phyloP scores from a whole-genome alignment of 1,140 invertebrate genomes.

The Drusus annulatus region DNA sequence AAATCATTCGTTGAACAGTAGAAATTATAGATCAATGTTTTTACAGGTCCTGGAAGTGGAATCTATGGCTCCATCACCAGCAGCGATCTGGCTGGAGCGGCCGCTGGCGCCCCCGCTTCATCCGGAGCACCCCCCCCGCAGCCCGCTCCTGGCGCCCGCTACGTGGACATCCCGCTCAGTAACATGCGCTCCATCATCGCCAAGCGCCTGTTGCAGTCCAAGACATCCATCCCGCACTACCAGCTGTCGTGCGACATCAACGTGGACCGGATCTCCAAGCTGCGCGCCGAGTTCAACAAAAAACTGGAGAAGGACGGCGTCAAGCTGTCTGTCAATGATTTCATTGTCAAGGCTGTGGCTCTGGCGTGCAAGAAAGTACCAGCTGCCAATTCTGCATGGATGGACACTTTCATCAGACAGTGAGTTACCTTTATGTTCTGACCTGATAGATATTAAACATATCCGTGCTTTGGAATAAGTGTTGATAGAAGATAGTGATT shows the following conservation, averaged over 20 bases:
- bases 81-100: conserved; percentile 82
- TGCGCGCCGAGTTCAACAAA: conserved; percentile 82
- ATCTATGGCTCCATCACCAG: conserved; percentile 91
- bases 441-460: no score
- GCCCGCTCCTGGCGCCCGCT: conserved; percentile 68
- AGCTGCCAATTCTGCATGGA: conserved; percentile 96
- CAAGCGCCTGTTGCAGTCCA: conserved; percentile 92
- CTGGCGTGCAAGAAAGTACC: conserved; percentile 94
- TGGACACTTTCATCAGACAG: conserved; percentile 95
- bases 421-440: conserved; percentile 72
- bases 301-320: conserved; percentile 85
- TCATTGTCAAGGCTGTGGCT: conserved; percentile 96
- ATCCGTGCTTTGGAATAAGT: no score
- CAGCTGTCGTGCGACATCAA: conserved; percentile 92
- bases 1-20: no score
- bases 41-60: conserved; percentile 85
- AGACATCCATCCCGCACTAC: conserved; percentile 96
- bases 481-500: no score
- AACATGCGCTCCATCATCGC: conserved; percentile 94
- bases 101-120: conserved; percentile 62
- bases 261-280: conserved; percentile 81
- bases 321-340: conserved; percentile 97
- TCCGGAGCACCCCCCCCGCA: conserved; percentile 61
- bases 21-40: conserved; percentile 33
- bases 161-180: conserved; percentile 88